phyloP scores from a whole-genome alignment of 1,140 invertebrate species.

The Drosophila repletoides region DNA sequence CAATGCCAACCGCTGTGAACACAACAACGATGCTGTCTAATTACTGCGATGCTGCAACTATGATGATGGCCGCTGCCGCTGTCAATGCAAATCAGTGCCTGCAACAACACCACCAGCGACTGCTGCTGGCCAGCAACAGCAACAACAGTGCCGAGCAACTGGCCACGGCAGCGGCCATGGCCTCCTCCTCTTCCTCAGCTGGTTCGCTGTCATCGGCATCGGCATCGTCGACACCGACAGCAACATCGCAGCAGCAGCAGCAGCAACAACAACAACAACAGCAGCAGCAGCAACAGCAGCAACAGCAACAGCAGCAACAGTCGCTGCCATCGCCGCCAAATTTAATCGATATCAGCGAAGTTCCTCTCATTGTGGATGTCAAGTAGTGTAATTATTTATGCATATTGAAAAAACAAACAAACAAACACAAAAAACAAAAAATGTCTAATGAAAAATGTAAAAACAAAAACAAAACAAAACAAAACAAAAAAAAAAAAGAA shows the following conservation, averaged over 20 bases:
- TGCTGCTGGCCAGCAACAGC: conserved; percentile 57
- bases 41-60: conserved; percentile 80
- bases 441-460: conserved; percentile 48
- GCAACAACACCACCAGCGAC: conserved; percentile 76
- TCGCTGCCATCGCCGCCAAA: conserved; percentile 77
- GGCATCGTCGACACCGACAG: conserved; percentile 68
- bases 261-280: conserved; percentile 31
- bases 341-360: conserved; percentile 82
- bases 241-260: conserved; percentile 36
- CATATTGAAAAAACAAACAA: conserved; percentile 59
- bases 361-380: conserved; percentile 83
- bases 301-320: conserved; percentile 47
- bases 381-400: conserved; percentile 81
- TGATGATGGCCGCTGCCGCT: conserved; percentile 81
- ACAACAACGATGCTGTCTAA: conserved; percentile 80
- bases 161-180: conserved; percentile 31
- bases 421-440: conserved; percentile 39
- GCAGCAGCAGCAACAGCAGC: conserved; percentile 45
- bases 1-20: conserved; percentile 51
- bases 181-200: conserved; percentile 50
- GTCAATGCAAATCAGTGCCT: conserved; percentile 82
- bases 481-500: conserved; percentile 37
- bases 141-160: conserved; percentile 38
- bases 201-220: conserved; percentile 70
- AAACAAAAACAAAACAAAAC: conserved; percentile 45